These are phyloP conservation scores for Penaeus vannamei DNA, from an alignment of 1,140 invertebrate genomes.

Conservation along the genomic window DNA sequence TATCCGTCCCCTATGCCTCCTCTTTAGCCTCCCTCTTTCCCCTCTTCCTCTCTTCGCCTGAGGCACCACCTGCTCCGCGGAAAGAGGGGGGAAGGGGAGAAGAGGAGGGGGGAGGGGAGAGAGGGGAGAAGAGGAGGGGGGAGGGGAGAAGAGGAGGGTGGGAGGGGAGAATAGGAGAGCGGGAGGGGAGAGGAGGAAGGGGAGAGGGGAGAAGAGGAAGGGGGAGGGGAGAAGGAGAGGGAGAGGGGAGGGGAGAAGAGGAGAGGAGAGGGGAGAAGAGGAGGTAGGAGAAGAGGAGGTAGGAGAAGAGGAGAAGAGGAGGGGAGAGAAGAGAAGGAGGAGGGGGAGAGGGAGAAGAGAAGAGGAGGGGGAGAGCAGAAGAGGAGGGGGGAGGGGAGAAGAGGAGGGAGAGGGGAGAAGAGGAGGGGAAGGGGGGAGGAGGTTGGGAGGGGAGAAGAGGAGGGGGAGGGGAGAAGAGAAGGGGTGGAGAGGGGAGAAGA, in stretches of 20 bases:
- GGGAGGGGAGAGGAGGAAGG: too few relatives aligned
- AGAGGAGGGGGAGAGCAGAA: neutral
- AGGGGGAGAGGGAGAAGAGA: neutral
- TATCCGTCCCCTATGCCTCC: neutral
- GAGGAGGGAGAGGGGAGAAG: too few relatives aligned
- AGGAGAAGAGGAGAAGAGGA: neutral
- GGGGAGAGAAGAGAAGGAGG: neutral
- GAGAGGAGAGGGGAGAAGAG: too few relatives aligned
- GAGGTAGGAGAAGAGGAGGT: neutral
- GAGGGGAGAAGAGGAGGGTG: neutral
- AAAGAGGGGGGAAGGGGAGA: neutral
- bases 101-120: too few relatives aligned
- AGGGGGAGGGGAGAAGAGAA: neutral
- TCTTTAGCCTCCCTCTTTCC: slow-evolving; percentile 8
- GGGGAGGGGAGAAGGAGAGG: neutral
- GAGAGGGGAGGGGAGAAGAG: neutral
- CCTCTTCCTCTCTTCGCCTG: neutral
- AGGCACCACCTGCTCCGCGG: neutral
- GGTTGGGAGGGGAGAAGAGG: neutral
- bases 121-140: neutral
- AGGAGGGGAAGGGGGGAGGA: neutral
- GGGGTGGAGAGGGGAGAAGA: too few relatives aligned
- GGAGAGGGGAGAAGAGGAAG: neutral
- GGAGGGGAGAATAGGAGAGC: neutral
- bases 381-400: neutral